Percentiles rank a stretch among this genome's conserved stretches.
Conservation (phyloP, 2,113 vertebrate species). For the Megaceryle torquata region DNA sequence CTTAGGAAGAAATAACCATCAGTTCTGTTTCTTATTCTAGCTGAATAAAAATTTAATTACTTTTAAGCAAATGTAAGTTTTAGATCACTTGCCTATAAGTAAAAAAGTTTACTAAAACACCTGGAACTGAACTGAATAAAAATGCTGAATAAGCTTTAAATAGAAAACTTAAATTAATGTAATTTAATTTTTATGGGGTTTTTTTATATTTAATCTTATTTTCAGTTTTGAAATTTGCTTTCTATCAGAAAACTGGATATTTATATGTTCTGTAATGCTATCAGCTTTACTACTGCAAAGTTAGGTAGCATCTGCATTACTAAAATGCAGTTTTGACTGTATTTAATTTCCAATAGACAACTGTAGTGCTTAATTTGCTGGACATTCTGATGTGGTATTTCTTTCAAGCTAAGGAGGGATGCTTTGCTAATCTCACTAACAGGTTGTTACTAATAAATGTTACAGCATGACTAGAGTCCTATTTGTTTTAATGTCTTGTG, state of each 20-base stretch:
- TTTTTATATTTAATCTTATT: background rate
- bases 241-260: background rate
- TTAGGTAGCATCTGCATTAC: background rate
- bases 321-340: background rate
- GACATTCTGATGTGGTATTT: constrained; percentile 73
- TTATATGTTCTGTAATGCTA: background rate
- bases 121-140: background rate
- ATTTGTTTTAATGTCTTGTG: constrained; percentile 67
- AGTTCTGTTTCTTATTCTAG: constrained; percentile 36
- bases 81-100: background rate
- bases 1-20: constrained; percentile 76
- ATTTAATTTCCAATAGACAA: background rate
- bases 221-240: background rate
- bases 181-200: background rate
- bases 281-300: background rate
- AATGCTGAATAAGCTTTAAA: background rate
- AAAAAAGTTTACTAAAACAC: background rate
- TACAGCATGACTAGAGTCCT: constrained; percentile 71
- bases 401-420: constrained; percentile 74
- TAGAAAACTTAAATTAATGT: background rate
- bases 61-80: background rate
- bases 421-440: constrained; percentile 77
- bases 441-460: constrained; percentile 63
- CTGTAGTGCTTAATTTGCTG: rapidly evolving
- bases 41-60: background rate